Percentiles rank a stretch among this genome's conserved stretches.
These are phyloP conservation scores for Dynastes tityus DNA, from an alignment of 2,888 invertebrate genomes.

Conservation along the genomic window DNA sequence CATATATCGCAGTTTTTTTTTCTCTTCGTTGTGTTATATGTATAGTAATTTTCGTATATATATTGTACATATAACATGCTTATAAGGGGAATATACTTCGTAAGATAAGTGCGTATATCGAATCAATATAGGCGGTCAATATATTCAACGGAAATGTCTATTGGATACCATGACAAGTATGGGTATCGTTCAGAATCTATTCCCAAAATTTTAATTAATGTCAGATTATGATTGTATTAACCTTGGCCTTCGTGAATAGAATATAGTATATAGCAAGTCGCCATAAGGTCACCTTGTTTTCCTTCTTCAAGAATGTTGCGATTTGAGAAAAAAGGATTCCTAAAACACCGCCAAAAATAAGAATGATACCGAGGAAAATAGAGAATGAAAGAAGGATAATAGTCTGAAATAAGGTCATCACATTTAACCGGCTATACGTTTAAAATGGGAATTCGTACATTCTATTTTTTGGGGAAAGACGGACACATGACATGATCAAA, in stretches of 20 bases:
- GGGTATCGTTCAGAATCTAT: constrained; percentile 8
- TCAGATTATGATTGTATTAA: constrained; percentile 55
- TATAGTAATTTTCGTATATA: not conserved
- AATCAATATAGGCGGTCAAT: not conserved
- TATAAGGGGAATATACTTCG: not conserved
- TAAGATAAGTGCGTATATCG: not conserved
- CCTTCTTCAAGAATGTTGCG: constrained; percentile 32
- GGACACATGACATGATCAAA: not conserved
- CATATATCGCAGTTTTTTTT: constrained; percentile 35
- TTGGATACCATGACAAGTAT: not conserved
- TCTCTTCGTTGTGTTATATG: not conserved
- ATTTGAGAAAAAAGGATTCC: constrained; percentile 14
- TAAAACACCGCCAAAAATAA: not conserved
- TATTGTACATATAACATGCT: not conserved
- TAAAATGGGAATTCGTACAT: not conserved
- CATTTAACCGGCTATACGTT: not conserved
- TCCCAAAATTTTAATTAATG: constrained; percentile 56
- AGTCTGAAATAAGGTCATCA: not conserved
- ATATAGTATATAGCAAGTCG: constrained; percentile 35
- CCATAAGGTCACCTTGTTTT: constrained; percentile 57
- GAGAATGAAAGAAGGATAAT: no score
- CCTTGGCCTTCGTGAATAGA: constrained; percentile 55
- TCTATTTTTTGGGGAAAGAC: not conserved
- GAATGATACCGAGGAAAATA: not conserved
- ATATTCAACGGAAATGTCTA: not conserved